Conservation (phyloP, 2,113 vertebrate genomes). For the Barbus barbus region DNA sequence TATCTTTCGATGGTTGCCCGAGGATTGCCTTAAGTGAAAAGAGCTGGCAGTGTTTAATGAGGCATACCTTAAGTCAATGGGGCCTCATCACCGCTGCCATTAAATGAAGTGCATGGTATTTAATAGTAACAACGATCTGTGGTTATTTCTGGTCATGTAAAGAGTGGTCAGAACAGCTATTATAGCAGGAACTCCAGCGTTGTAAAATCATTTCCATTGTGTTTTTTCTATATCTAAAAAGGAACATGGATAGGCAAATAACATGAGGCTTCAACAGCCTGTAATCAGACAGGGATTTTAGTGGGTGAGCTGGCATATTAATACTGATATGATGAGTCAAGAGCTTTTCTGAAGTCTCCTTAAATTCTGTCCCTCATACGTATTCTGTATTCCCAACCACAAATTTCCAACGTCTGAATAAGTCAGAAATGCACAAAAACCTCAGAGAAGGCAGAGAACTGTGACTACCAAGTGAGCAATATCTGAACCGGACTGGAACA, state of each 20-base stretch:
- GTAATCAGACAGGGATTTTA: conserved; percentile 35
- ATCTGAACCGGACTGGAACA: background rate
- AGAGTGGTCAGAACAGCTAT: background rate
- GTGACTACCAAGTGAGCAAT: conserved; percentile 12
- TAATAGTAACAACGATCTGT: conserved; percentile 3
- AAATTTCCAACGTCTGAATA: background rate
- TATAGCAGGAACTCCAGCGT: background rate
- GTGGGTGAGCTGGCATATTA: conserved; percentile 23
- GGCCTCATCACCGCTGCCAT: conserved; percentile 7
- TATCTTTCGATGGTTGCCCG: background rate
- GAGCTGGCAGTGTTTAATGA: conserved; percentile 1
- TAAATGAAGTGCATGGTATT: conserved; percentile 7
- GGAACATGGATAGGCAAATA: background rate
- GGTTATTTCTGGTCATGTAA: background rate
- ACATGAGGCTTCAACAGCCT: background rate
- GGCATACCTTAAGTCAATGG: conserved; percentile 15
- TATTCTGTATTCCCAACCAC: conserved; percentile 19
- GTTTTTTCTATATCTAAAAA: background rate
- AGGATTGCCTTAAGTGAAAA: conserved; percentile 21
- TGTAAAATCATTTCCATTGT: background rate
- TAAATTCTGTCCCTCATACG: background rate
- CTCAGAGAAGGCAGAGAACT: background rate
- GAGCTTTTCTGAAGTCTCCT: background rate
- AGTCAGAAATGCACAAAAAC: conserved; percentile 26
- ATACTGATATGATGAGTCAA: conserved; percentile 18